A percentile compares a stretch with the other conserved stretches of the same genome.
Conservation (phyloP, 2,113 vertebrate genomes). For the Scomber japonicus region DNA sequence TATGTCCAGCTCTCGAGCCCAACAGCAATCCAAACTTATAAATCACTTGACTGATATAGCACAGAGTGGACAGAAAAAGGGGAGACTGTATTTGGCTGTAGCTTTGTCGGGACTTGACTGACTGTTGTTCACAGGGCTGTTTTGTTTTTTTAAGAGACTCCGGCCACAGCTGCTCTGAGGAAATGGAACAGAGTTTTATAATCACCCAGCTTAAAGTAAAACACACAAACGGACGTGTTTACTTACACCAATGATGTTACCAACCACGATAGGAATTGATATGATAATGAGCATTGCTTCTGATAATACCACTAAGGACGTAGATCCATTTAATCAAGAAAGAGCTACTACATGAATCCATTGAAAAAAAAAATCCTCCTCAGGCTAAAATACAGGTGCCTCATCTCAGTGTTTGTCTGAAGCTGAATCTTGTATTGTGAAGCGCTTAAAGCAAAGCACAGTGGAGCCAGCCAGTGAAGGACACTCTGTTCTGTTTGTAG, state of each 20-base stretch:
- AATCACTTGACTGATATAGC: constrained; percentile 76
- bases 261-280: constrained; percentile 62
- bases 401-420: constrained; percentile 73
- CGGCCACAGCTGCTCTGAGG: constrained; percentile 86
- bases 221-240: constrained; percentile 66
- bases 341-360: constrained; percentile 50
- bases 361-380: constrained; percentile 43
- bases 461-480: constrained; percentile 80
- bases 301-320: constrained; percentile 62
- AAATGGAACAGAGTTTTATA: constrained; percentile 55
- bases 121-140: constrained; percentile 89
- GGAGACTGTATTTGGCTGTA: constrained; percentile 85
- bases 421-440: constrained; percentile 70
- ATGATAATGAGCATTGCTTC: constrained; percentile 63
- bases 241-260: constrained; percentile 62
- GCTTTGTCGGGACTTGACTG: constrained; percentile 86
- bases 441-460: constrained; percentile 64
- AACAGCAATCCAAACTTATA: constrained; percentile 60
- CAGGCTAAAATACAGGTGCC: constrained; percentile 72
- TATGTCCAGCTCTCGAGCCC: constrained; percentile 60
- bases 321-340: constrained; percentile 64
- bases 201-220: constrained; percentile 57
- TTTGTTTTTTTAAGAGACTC: constrained; percentile 88
- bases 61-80: constrained; percentile 71
- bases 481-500: constrained; percentile 83